A percentile compares a stretch with the other conserved stretches of the same genome.
phyloP scores from a whole-genome alignment of 2,113 vertebrate genomes.

The Ranitomeya variabilis region DNA sequence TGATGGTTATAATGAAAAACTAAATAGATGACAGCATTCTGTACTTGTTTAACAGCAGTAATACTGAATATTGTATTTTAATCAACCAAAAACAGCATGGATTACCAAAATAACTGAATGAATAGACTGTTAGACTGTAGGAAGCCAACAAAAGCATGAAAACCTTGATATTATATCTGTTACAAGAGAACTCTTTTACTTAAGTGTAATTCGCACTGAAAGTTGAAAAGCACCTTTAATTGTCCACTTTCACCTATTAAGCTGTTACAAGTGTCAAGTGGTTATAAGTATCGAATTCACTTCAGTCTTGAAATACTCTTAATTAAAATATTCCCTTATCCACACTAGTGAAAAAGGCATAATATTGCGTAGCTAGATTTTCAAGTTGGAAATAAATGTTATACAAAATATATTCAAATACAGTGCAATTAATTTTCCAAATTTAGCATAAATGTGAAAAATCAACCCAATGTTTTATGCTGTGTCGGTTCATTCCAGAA shows the following conservation, averaged over 20 bases:
- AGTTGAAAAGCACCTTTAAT: not conserved
- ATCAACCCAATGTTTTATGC: conserved; percentile 45
- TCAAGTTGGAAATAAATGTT: not conserved
- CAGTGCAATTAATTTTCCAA: conserved; percentile 49
- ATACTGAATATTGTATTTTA: not conserved
- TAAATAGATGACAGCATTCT: not conserved
- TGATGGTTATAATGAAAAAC: not conserved
- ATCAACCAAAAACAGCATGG: not conserved
- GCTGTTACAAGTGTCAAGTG: conserved; percentile 33
- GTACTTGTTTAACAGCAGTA: not conserved
- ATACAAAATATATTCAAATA: conserved; percentile 30
- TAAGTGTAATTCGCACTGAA: not conserved
- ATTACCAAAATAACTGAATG: not conserved
- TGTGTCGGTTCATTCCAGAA: conserved; percentile 23
- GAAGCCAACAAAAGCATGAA: not conserved
- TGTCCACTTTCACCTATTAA: conserved; percentile 10
- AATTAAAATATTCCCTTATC: conserved; percentile 29
- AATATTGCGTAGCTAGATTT: not conserved
- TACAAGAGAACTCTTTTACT: not conserved
- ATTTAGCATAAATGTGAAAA: conserved; percentile 35
- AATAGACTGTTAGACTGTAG: not conserved
- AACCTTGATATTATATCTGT: not conserved
- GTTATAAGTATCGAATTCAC: conserved; percentile 13
- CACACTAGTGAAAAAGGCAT: not conserved
- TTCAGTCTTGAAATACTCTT: conserved; percentile 2